phyloP scores from a whole-genome alignment of 2,888 invertebrate species.

The Synanthedon vespiformis region DNA sequence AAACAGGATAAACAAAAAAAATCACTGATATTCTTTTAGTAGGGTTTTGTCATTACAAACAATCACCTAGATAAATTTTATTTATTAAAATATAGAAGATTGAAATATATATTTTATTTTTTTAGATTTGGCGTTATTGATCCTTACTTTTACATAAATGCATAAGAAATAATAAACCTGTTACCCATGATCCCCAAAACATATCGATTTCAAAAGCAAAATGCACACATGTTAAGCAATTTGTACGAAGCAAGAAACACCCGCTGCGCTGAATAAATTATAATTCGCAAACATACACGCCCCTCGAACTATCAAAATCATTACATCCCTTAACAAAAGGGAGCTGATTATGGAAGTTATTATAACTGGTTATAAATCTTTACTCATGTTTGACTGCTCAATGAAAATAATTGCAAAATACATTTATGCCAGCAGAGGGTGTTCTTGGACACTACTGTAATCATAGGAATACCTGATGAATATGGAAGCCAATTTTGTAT shows the following conservation, averaged over 20 bases:
- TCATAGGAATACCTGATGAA: background rate
- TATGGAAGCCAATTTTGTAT: background rate
- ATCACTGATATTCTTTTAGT: no score
- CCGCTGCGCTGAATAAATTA: constrained; percentile 44
- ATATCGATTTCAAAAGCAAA: background rate
- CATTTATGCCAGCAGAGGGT: background rate
- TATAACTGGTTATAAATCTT: constrained; percentile 18
- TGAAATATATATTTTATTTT: no score
- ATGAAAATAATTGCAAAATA: background rate
- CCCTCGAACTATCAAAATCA: constrained; percentile 43
- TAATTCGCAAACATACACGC: constrained; percentile 29
- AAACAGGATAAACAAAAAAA: no score
- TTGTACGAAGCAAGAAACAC: constrained; percentile 47
- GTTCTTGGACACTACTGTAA: background rate
- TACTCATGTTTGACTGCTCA: background rate
- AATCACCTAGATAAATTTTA: no score
- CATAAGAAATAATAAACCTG: background rate
- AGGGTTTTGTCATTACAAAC: no score
- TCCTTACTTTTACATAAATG: no score
- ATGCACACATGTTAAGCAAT: constrained; percentile 58
- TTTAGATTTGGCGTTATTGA: no score
- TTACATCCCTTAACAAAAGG: constrained; percentile 48
- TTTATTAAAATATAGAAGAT: no score
- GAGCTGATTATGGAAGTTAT: constrained; percentile 56
- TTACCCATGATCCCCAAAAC: background rate